Percentiles rank a stretch among this genome's conserved stretches.
phyloP scores from a whole-genome alignment of 2,797 vertebrate species.

The Avahi laniger region DNA sequence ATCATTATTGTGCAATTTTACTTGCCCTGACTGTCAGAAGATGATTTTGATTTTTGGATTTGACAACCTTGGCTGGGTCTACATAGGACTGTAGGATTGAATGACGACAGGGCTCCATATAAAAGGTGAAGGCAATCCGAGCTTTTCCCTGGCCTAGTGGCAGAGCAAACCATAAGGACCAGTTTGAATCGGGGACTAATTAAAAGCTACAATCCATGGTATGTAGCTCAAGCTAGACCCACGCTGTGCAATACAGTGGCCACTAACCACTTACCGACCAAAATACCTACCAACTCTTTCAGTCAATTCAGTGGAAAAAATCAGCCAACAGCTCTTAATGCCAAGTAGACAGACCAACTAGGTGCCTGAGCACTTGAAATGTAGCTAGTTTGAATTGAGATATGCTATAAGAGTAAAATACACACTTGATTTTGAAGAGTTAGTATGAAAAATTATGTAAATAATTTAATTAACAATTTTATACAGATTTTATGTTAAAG shows the following conservation, averaged over 20 bases:
- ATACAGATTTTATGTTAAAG: constrained; percentile 17
- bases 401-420: background rate
- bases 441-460: background rate
- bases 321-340: background rate
- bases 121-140: constrained; percentile 1
- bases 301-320: background rate
- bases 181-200: background rate
- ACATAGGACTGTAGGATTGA: background rate
- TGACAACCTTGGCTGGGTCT: constrained; percentile 25
- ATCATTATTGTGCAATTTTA: background rate
- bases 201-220: background rate
- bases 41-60: constrained; percentile 41
- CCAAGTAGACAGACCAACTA: constrained; percentile 6
- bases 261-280: background rate
- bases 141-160: background rate
- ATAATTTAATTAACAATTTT: constrained; percentile 17
- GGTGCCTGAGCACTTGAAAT: background rate
- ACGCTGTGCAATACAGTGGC: background rate
- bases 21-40: background rate
- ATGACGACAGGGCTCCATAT: background rate
- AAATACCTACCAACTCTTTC: background rate
- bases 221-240: background rate
- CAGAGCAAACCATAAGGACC: background rate
- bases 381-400: background rate
- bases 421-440: background rate